Percentiles rank a stretch among this genome's conserved stretches.
phyloP scores from a whole-genome alignment of 2,888 invertebrate species.

The Rhodophaea formosa region DNA sequence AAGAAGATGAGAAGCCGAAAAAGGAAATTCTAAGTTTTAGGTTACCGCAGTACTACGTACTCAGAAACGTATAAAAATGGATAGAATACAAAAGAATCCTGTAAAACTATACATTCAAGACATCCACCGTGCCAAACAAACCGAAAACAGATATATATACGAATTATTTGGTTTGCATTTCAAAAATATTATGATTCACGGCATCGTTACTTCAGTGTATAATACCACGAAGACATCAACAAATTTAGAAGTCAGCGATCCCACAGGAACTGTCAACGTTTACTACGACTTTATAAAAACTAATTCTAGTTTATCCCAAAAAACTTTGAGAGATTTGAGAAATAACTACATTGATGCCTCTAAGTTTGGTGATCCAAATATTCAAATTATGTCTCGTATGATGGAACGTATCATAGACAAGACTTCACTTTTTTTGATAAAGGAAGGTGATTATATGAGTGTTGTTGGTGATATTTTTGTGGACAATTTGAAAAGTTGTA shows the following conservation, averaged over 20 bases:
- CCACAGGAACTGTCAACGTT: conserved; percentile 63
- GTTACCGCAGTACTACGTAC: neutral
- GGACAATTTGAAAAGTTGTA: conserved; percentile 46
- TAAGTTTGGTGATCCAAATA: conserved; percentile 50
- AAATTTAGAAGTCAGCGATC: conserved; percentile 65
- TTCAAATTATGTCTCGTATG: conserved; percentile 53
- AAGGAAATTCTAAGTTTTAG: neutral
- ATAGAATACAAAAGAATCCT: conserved; percentile 46
- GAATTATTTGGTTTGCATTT: conserved; percentile 61
- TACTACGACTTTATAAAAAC: conserved; percentile 59
- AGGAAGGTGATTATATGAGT: conserved; percentile 53
- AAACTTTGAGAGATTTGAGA: conserved; percentile 46
- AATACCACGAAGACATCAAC: conserved; percentile 43
- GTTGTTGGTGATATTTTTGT: conserved; percentile 67
- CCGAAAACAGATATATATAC: conserved; percentile 62
- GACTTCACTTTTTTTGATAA: conserved; percentile 42
- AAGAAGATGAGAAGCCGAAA: neutral
- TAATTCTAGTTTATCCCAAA: conserved; percentile 42
- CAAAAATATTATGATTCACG: conserved; percentile 70
- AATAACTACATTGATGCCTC: conserved; percentile 45
- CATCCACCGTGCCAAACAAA: conserved; percentile 60
- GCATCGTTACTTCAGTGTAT: conserved; percentile 60
- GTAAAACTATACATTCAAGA: conserved; percentile 71
- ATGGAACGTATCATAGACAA: conserved; percentile 46
- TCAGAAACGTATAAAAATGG: conserved; percentile 19